Percentiles rank a stretch among this genome's conserved stretches.
Conservation (phyloP, 2,888 invertebrate genomes). For the Cacoxenus indagator region DNA sequence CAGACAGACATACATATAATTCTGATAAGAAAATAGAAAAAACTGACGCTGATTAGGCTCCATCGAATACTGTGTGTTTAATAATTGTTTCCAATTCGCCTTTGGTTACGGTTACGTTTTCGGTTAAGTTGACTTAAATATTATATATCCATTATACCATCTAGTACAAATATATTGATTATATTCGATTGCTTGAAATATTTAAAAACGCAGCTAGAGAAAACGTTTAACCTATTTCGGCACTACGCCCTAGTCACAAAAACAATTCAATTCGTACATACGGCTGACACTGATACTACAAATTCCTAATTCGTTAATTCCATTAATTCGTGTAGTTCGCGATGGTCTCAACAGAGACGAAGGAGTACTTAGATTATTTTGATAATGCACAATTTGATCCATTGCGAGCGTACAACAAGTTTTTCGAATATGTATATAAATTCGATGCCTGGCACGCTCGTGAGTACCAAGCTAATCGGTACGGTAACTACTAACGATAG, state of each 20-base stretch:
- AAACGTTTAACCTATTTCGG: neutral
- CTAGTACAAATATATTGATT: neutral
- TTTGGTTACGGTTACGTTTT: neutral
- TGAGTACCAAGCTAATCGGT: neutral
- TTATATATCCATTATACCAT: neutral
- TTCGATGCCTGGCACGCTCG: too few relatives aligned
- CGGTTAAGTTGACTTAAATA: neutral
- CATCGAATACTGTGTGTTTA: neutral
- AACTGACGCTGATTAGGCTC: neutral
- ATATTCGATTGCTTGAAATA: neutral
- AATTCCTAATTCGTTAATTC: constrained; percentile 2
- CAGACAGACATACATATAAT: neutral
- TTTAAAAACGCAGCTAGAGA: neutral
- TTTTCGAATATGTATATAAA: neutral
- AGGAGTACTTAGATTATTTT: neutral
- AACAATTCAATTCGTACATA: neutral
- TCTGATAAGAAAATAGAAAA: constrained; percentile 1
- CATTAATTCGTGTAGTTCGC: neutral
- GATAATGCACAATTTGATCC: constrained; percentile 9
- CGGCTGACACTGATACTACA: neutral
- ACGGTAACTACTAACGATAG: neutral
- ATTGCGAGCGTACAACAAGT: neutral
- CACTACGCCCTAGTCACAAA: neutral
- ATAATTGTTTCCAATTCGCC: neutral
- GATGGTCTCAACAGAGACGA: neutral